Evolutionary conservation across 23 tunicate species (phyloP), one percentile per base, ranked within the genome.

Genomic region (Corella eumyota): DNA sequence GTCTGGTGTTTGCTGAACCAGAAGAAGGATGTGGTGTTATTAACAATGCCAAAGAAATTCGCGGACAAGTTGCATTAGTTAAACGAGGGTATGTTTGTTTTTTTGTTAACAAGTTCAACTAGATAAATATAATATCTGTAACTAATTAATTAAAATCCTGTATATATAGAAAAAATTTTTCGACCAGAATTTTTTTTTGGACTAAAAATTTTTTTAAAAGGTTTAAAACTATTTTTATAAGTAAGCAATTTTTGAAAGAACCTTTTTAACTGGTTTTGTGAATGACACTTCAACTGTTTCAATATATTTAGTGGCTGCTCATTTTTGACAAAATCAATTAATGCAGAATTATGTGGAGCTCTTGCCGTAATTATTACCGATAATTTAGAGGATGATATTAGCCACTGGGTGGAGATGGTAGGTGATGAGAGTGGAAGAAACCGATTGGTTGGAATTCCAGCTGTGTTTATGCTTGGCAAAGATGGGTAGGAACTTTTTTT

Each of bases 341-440:
- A 86, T 47, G 85, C 70, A 23, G 77, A 86, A 72, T 28, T 60
- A 50, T 52, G 72, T 57, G 95, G 95, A n/a, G 80, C 95, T 29
- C 64, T 65, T 1, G 78, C 86, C 13, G 79, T 67, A 5, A 54
- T 86, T 2, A 77, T 86, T 34, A 31, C 57, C 23, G 83, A 86
- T 60, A 58, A 73, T 59, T 50, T 73, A 21, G 62, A 49, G 4
- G 57, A 67, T 30, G 80, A 67, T 32, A 71, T 61, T 27, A 49
- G 30, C 2, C 40, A 50, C 2, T 86, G 86, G 86, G 66, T 86
- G 51, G 95, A 86, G 11, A 86, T 86, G 95, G 45, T 76, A 2
- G 71, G 65, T 22, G 95, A 86, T 65, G 95, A 63, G 1, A 86
- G 86, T 19, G 65, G 46, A 9, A 38, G 92, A 7, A 69, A 34